Percentiles rank a stretch among this genome's conserved stretches.
phyloP scores from a whole-genome alignment of 2,113 vertebrate species.

The Chelonoidis abingdonii region DNA sequence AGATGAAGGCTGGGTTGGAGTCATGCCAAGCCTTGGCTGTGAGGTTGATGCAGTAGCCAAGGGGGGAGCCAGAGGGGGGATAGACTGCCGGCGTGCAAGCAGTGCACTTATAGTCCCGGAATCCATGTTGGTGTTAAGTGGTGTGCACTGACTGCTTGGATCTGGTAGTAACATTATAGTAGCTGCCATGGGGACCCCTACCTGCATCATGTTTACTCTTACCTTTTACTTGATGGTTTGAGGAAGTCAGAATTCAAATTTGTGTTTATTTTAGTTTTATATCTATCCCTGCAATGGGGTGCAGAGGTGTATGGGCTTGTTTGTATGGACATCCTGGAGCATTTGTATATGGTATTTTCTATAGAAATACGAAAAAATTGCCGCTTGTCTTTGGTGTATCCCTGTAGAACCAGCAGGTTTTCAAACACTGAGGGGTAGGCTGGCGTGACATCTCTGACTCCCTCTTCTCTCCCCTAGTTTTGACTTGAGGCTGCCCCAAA shows the following conservation, averaged over 20 bases:
- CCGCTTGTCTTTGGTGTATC: background rate
- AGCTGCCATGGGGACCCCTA: rapidly evolving
- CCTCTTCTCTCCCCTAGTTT: background rate
- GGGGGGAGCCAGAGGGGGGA: background rate
- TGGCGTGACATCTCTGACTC: background rate
- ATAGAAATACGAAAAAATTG: background rate
- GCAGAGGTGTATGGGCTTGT: rapidly evolving
- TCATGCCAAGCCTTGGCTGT: background rate
- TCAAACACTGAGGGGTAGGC: background rate
- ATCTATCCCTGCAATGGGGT: rapidly evolving
- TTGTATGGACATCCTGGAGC: background rate
- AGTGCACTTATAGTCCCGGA: rapidly evolving
- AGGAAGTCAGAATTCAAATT: background rate
- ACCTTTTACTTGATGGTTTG: background rate
- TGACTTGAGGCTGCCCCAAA: background rate
- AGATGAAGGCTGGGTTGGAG: background rate
- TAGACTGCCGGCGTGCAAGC: rapidly evolving
- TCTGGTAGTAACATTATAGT: background rate
- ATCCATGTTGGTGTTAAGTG: background rate
- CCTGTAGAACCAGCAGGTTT: background rate
- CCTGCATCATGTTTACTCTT: background rate
- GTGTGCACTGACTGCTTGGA: background rate
- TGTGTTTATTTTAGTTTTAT: background rate
- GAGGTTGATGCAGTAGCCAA: background rate
- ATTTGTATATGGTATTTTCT: background rate